Conservation (phyloP, 1,140 invertebrate genomes). For the Sarcophaga bullata region DNA sequence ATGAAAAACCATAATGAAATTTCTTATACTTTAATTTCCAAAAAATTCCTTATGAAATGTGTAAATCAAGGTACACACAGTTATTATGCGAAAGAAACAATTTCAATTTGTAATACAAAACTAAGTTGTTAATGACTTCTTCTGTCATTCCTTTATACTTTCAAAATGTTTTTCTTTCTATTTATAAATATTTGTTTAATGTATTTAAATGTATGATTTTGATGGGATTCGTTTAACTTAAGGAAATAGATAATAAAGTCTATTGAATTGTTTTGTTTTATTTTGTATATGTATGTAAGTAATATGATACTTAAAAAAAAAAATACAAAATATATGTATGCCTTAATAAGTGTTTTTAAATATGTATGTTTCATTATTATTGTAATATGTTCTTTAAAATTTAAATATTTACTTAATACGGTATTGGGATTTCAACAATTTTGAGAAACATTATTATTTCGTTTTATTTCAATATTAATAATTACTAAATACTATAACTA, state of each 20-base stretch:
- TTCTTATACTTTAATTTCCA: too few relatives aligned
- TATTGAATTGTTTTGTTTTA: not conserved
- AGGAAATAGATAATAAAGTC: not conserved
- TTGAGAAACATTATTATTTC: not conserved
- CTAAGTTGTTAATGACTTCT: not conserved
- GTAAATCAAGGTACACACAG: too few relatives aligned
- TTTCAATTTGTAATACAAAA: not conserved
- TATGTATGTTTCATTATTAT: not conserved
- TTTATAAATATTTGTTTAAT: too few relatives aligned
- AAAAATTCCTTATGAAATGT: too few relatives aligned
- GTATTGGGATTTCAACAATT: not conserved
- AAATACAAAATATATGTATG: not conserved
- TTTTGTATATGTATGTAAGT: not conserved
- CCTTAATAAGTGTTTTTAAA: not conserved
- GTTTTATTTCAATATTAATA: not conserved
- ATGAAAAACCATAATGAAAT: too few relatives aligned
- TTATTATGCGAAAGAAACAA: too few relatives aligned
- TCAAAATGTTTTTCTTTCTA: too few relatives aligned
- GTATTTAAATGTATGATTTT: too few relatives aligned
- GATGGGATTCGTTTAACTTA: too few relatives aligned
- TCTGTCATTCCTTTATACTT: not conserved
- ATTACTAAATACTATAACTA: conserved; percentile 28
- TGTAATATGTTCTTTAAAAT: not conserved
- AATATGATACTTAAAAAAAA: not conserved
- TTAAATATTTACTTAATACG: not conserved